These are phyloP conservation scores for Tenthredo mesomela DNA, from an alignment of 2,888 invertebrate genomes.

Conservation along the genomic window DNA sequence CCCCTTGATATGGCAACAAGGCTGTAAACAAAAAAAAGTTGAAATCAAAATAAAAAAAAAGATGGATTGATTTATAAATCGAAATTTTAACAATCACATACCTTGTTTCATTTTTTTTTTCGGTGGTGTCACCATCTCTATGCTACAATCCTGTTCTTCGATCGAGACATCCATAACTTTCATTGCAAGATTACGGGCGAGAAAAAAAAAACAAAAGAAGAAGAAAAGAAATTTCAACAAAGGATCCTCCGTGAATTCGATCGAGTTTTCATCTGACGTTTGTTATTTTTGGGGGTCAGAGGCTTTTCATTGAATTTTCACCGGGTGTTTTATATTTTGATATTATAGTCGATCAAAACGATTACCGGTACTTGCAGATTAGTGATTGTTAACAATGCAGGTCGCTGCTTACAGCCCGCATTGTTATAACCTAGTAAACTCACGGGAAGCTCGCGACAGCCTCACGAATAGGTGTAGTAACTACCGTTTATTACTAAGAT, in stretches of 20 bases:
- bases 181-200: constrained; percentile 59
- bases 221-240: neutral
- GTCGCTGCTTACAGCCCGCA: neutral
- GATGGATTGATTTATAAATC: neutral
- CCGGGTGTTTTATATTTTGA: neutral
- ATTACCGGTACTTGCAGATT: constrained; percentile 13
- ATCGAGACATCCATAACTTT: constrained; percentile 69
- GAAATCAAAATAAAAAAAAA: neutral
- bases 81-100: constrained; percentile 55
- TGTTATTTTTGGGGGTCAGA: neutral
- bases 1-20: constrained; percentile 70
- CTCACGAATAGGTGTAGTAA: neutral
- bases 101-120: constrained; percentile 73
- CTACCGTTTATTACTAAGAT: neutral
- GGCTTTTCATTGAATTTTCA: neutral
- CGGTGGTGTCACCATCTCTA: constrained; percentile 62
- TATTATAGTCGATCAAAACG: neutral
- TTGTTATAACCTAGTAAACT: constrained; percentile 44
- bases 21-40: constrained; percentile 62
- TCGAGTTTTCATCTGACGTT: neutral
- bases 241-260: neutral
- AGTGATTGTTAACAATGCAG: constrained; percentile 37
- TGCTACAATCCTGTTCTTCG: constrained; percentile 65
- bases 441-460: neutral
- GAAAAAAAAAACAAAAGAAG: neutral